A percentile compares a stretch with the other conserved stretches of the same genome.
Evolutionary conservation across 2,888 invertebrate species (phyloP).

Genomic region (Blera fallax): DNA sequence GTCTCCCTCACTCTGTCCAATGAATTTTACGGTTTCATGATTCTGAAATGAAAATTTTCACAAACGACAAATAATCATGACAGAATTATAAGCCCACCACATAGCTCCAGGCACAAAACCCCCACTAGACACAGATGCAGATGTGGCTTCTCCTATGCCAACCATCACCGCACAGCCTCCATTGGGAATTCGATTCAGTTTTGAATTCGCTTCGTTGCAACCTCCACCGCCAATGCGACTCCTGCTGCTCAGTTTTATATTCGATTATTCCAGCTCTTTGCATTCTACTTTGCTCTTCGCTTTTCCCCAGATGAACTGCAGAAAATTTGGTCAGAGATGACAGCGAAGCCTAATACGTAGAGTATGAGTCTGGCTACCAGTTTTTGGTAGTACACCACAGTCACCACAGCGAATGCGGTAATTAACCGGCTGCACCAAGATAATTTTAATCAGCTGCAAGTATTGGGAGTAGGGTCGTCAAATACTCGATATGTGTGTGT

Average conservation of each 20-base stretch:
- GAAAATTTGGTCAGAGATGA: constrained; percentile 50
- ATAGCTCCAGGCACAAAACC: background rate
- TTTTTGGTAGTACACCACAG: constrained; percentile 58
- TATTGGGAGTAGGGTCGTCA: background rate
- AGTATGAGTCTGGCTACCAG: constrained; percentile 22
- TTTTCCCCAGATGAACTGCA: background rate
- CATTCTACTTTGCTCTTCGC: constrained; percentile 13
- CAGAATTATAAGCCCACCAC: constrained; percentile 56
- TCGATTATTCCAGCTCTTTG: constrained; percentile 68
- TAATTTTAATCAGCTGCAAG: constrained; percentile 71
- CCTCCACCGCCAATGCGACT: constrained; percentile 29
- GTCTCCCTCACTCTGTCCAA: no score
- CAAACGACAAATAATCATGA: constrained; percentile 68
- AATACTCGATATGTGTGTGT: background rate
- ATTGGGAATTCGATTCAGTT: constrained; percentile 56
- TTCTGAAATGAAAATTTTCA: constrained; percentile 57
- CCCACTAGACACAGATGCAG: constrained; percentile 8
- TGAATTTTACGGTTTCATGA: constrained; percentile 63
- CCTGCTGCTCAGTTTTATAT: constrained; percentile 58
- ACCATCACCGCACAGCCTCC: constrained; percentile 6
- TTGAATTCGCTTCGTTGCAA: constrained; percentile 45
- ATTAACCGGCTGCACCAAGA: constrained; percentile 72
- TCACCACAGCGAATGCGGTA: constrained; percentile 66
- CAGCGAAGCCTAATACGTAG: constrained; percentile 48
- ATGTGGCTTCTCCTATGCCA: constrained; percentile 24